A percentile compares a stretch with the other conserved stretches of the same genome.
phyloP scores from a whole-genome alignment of 2,797 vertebrate genomes.

The Acrossocheilus fasciatus region DNA sequence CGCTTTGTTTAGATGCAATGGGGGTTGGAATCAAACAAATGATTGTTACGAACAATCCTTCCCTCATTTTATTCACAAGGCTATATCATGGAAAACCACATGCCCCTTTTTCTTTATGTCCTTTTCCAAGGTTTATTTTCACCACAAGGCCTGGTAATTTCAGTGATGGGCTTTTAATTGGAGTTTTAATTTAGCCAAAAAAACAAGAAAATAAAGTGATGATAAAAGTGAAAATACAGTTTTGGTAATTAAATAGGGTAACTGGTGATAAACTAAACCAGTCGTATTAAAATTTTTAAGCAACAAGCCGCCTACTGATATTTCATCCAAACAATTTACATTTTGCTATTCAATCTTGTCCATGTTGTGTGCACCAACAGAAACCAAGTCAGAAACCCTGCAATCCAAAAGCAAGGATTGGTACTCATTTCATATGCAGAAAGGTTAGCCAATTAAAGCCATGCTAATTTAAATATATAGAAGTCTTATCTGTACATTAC shows the following conservation, averaged over 20 bases:
- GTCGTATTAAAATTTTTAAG: too few species aligned
- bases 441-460: neutral
- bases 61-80: neutral
- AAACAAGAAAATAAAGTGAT: neutral
- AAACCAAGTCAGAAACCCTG: neutral
- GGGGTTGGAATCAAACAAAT: neutral
- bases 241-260: neutral
- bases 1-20: conserved; percentile 42
- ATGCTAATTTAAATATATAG: neutral
- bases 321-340: too few species aligned
- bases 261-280: too few species aligned
- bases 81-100: conserved; percentile 2
- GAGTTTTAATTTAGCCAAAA: neutral
- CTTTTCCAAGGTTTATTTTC: too few species aligned
- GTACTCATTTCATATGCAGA: neutral
- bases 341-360: too few species aligned
- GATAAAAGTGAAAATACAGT: neutral
- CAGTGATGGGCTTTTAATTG: too few species aligned
- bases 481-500: neutral
- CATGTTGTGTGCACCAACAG: neutral
- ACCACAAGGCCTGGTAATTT: neutral
- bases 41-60: neutral
- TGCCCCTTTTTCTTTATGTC: neutral
- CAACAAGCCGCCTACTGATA: too few species aligned
- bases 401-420: neutral